phyloP scores from a whole-genome alignment of 2,888 invertebrate genomes.

The Platycheirus albimanus region DNA sequence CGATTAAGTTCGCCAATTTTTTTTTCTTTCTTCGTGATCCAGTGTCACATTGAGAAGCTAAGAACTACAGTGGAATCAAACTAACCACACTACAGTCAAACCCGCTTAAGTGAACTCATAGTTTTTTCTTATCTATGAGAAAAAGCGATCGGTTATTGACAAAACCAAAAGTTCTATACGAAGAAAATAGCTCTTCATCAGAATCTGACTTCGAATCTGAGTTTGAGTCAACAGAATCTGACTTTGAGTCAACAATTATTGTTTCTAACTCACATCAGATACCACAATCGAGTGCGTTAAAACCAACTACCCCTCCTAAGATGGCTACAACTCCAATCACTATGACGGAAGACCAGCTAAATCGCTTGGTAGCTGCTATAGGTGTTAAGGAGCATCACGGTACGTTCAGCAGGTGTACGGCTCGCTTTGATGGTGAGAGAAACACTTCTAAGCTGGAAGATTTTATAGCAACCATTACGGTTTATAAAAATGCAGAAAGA shows the following conservation, averaged over 20 bases:
- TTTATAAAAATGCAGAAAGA: conserved; percentile 62
- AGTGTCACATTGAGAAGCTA: no score
- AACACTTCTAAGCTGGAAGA: conserved; percentile 57
- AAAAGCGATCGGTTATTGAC: background rate
- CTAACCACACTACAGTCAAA: background rate
- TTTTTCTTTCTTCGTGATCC: no score
- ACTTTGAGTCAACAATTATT: background rate
- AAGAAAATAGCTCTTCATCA: background rate
- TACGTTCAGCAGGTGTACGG: conserved; percentile 23
- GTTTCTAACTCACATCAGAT: background rate
- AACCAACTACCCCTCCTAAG: background rate
- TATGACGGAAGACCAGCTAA: background rate
- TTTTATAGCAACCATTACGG: conserved; percentile 55
- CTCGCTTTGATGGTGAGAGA: conserved; percentile 35
- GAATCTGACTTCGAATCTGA: conserved; percentile 1
- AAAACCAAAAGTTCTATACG: background rate
- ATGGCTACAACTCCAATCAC: background rate
- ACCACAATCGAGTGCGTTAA: background rate
- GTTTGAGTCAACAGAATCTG: no score
- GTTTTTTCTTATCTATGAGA: background rate
- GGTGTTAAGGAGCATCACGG: background rate
- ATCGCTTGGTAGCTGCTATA: conserved; percentile 1
- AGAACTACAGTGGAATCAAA: no score
- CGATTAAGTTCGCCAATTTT: no score
- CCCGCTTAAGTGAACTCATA: background rate